Conservation (phyloP, 2,888 invertebrate genomes). For the Argynnis bischoffii region DNA sequence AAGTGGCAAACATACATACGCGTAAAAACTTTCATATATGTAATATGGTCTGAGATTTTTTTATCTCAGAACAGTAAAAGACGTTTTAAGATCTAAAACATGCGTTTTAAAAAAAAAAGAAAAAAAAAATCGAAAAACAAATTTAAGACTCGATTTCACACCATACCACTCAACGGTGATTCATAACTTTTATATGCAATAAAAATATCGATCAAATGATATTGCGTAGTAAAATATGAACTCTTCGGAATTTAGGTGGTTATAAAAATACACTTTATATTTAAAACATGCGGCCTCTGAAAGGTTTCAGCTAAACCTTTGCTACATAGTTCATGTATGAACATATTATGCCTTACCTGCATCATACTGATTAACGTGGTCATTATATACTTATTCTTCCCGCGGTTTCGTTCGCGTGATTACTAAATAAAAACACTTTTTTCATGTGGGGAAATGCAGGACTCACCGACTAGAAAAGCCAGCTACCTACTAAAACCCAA, state of each 20-base stretch:
- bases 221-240: slow-evolving; percentile 30
- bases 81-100: no score
- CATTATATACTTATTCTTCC: background rate
- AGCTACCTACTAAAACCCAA: no score
- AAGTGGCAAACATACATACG: no score
- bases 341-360: background rate
- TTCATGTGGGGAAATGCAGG: no score
- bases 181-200: slow-evolving; percentile 36
- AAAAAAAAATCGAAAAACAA: background rate
- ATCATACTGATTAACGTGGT: background rate
- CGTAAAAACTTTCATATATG: no score
- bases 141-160: slow-evolving; percentile 18
- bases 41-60: no score
- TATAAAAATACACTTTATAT: slow-evolving; percentile 40
- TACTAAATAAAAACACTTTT: no score
- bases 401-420: no score
- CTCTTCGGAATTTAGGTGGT: slow-evolving; percentile 28
- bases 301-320: slow-evolving; percentile 18
- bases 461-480: no score
- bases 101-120: no score
- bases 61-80: no score
- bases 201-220: slow-evolving; percentile 38
- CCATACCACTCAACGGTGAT: slow-evolving; percentile 23
- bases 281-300: slow-evolving; percentile 30
- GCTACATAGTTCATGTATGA: background rate